Conservation (phyloP, 2,888 invertebrate genomes). For the Leptinotarsa peninsularis region DNA sequence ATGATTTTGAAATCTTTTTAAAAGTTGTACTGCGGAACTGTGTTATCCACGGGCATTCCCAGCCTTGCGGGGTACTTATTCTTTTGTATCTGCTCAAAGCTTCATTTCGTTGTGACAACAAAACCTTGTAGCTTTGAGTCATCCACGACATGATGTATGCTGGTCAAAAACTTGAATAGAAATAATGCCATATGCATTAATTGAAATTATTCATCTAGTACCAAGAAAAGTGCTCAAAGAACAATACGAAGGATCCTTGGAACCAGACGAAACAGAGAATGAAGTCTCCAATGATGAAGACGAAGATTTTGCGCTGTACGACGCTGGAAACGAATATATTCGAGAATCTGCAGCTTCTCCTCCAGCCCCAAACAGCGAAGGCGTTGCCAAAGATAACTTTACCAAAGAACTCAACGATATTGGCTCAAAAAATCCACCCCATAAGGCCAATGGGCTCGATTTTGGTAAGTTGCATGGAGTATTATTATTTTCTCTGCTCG, state of each 20-base stretch:
- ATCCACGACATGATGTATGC: too few species aligned
- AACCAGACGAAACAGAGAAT: conserved; percentile 78
- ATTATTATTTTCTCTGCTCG: neutral
- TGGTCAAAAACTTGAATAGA: too few species aligned
- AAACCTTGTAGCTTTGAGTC: too few species aligned
- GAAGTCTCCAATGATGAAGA: conserved; percentile 66
- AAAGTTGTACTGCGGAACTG: too few species aligned
- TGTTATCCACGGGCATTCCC: too few species aligned
- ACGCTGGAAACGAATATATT: conserved; percentile 70
- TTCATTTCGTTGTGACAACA: too few species aligned
- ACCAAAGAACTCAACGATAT: conserved; percentile 59
- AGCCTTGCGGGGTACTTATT: too few species aligned
- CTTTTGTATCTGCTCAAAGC: too few species aligned
- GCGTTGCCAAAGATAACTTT: conserved; percentile 61
- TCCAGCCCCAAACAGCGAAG: conserved; percentile 69
- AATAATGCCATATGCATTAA: too few species aligned
- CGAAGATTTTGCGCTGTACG: conserved; percentile 68
- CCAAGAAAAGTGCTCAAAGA: conserved; percentile 86
- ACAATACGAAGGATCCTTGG: conserved; percentile 82
- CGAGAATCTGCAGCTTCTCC: conserved; percentile 72
- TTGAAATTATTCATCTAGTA: conserved; percentile 67
- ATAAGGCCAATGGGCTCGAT: conserved; percentile 59
- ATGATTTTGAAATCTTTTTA: too few species aligned
- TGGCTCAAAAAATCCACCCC: conserved; percentile 57
- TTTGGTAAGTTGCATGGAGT: conserved; percentile 57